Percentiles rank a stretch among this genome's conserved stretches.
Evolutionary conservation across 2,888 invertebrate species (phyloP).

Genomic region (Podotricha telesiphe): DNA sequence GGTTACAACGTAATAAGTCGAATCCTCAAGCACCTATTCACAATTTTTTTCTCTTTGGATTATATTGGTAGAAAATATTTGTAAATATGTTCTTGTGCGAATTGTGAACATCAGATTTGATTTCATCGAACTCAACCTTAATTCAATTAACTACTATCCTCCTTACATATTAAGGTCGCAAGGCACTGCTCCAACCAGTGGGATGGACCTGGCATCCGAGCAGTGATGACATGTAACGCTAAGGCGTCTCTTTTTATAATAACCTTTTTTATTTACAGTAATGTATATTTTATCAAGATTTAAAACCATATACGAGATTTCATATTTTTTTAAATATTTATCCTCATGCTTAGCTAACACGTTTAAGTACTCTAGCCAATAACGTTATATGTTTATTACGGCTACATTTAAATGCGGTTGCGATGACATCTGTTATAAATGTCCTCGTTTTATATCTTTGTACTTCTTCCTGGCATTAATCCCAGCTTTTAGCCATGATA

Average conservation of each 20-base stretch:
- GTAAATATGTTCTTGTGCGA: constrained; percentile 4
- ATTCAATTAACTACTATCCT: background rate
- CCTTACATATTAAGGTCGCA: background rate
- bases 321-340: background rate
- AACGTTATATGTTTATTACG: background rate
- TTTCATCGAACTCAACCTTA: constrained; percentile 1
- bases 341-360: background rate
- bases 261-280: background rate
- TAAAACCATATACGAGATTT: too few relatives aligned
- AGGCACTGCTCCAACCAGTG: background rate
- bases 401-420: background rate
- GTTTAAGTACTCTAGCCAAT: background rate
- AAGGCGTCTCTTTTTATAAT: background rate
- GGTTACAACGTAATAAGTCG: constrained; percentile 22
- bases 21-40: constrained; percentile 21
- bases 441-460: background rate
- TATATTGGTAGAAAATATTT: background rate
- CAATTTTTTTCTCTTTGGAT: background rate
- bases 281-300: background rate
- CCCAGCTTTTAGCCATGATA: too few relatives aligned
- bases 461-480: background rate
- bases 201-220: background rate
- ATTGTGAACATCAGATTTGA: background rate
- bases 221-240: background rate
- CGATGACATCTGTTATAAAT: background rate